Evolutionary conservation across 2,113 vertebrate genomes (phyloP), one percentile per base, ranked within the genome.

Genomic region (Centropus unirufus): DNA sequence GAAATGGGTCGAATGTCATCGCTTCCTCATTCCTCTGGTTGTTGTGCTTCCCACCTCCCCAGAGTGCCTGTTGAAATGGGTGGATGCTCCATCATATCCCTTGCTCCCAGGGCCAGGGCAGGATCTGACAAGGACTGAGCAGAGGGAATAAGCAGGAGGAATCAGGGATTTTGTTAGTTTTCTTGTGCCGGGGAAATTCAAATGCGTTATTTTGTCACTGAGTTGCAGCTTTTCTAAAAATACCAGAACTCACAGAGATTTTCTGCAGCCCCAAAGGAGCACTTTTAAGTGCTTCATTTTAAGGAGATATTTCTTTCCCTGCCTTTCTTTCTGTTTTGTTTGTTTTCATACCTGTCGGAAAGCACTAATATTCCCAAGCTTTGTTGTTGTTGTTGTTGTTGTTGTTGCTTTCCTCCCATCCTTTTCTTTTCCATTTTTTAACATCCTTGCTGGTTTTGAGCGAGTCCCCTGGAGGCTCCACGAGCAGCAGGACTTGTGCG

Each of bases 291-390:
- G 91, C 70, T 89, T 79, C 84, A 17, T 76, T 93, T 89, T 85
- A 89, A 92, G 87, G 46, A 92, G 87, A 46, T 47, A 23, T 27
- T 83, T 76, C 67, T 92, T 93, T 94, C 70, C 14, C 11, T 13
- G 11, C 26, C 39, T 24, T 22, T 70, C 57, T 21, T 5, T 55
- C 67, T 73, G 58, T 58, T 22, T 34, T 94, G 84, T 97, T 96
- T 97, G 91, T 96, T 95, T 97, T 88, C 91, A 97, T 93, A 95
- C 94, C 90, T 96, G 92, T 96, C 82, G 6, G 75, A 87, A 84
- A 85, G 66, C 89, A n/a, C 66, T 76, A 88, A 83, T 87, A 80
- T 86, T 96, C 59, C 82, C 61, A 44, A 24, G 84, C 78, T 82
- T 57, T 93, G 47, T 74, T 91, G 30, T 78, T 76, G 77, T 47